Conservation (phyloP, 2,797 vertebrate species). For the Eulemur mongoz region DNA sequence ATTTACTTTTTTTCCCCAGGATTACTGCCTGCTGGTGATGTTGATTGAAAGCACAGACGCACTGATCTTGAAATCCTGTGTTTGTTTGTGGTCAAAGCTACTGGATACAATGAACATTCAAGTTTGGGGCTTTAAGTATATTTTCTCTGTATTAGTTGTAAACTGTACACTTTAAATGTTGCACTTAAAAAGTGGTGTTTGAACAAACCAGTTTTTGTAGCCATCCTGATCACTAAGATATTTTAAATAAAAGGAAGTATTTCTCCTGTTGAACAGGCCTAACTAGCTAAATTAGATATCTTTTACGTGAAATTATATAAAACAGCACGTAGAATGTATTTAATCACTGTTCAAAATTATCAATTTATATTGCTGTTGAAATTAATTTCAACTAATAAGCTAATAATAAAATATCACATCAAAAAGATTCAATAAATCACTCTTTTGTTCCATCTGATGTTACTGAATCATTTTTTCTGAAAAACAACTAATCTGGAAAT, state of each 20-base stretch:
- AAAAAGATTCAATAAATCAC: neutral
- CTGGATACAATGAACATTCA: slow-evolving; percentile 30
- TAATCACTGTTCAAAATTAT: slow-evolving; percentile 11
- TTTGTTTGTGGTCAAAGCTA: slow-evolving; percentile 73
- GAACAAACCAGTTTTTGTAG: neutral
- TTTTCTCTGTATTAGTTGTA: slow-evolving; percentile 9
- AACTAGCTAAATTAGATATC: neutral
- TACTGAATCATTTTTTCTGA: neutral
- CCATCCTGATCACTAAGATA: neutral
- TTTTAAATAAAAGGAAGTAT: slow-evolving; percentile 23
- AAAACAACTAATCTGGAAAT: neutral
- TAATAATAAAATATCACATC: slow-evolving; percentile 1
- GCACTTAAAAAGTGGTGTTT: slow-evolving; percentile 29
- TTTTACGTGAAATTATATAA: slow-evolving; percentile 5
- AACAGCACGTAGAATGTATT: neutral
- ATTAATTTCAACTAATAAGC: slow-evolving; percentile 7
- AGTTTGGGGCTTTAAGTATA: slow-evolving; percentile 4
- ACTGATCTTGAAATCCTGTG: slow-evolving; percentile 77
- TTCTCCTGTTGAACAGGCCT: neutral
- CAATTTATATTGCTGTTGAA: slow-evolving; percentile 11
- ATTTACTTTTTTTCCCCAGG: slow-evolving; percentile 71
- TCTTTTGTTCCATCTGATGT: neutral
- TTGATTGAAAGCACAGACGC: slow-evolving; percentile 81
- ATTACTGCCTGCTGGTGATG: slow-evolving; percentile 82
- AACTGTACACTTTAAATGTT: slow-evolving; percentile 30